Percentiles rank a stretch among this genome's conserved stretches.
These are phyloP conservation scores for Sebastes hubbsi DNA, from an alignment of 2,797 vertebrate species.

Conservation along the genomic window DNA sequence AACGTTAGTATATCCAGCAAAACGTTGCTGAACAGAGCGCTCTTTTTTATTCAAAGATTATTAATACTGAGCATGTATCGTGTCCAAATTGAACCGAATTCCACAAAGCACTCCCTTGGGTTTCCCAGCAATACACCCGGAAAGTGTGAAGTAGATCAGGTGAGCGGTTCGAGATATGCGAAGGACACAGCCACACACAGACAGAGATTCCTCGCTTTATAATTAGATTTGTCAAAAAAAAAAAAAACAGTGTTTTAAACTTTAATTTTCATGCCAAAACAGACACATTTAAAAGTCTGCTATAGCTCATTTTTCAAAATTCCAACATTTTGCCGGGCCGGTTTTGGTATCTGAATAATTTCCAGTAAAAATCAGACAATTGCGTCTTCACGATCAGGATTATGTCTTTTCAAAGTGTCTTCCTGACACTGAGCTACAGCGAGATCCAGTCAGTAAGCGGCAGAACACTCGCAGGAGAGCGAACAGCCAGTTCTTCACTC, in stretches of 20 bases:
- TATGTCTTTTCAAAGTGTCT: slow-evolving; percentile 26
- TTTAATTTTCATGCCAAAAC: neutral
- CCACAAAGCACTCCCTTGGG: too few species aligned
- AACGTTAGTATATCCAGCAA: too few species aligned
- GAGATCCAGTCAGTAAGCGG: slow-evolving; percentile 25
- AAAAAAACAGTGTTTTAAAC: neutral
- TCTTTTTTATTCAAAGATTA: too few species aligned
- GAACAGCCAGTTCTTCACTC: slow-evolving; percentile 52
- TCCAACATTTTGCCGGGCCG: neutral
- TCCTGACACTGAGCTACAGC: slow-evolving; percentile 43
- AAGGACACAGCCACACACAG: fast-evolving
- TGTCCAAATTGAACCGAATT: too few species aligned
- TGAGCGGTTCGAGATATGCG: too few species aligned
- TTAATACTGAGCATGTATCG: too few species aligned
- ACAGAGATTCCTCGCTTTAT: too few species aligned
- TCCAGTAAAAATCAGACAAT: neutral
- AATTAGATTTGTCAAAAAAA: neutral
- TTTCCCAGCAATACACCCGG: too few species aligned
- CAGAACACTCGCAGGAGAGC: slow-evolving; percentile 29
- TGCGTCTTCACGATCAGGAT: slow-evolving; percentile 21
- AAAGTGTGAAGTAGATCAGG: too few species aligned
- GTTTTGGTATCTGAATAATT: neutral
- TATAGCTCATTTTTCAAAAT: neutral
- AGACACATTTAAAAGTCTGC: neutral
- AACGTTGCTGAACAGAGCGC: too few species aligned